Conservation (phyloP, 2,113 vertebrate species). For the Numida meleagris region DNA sequence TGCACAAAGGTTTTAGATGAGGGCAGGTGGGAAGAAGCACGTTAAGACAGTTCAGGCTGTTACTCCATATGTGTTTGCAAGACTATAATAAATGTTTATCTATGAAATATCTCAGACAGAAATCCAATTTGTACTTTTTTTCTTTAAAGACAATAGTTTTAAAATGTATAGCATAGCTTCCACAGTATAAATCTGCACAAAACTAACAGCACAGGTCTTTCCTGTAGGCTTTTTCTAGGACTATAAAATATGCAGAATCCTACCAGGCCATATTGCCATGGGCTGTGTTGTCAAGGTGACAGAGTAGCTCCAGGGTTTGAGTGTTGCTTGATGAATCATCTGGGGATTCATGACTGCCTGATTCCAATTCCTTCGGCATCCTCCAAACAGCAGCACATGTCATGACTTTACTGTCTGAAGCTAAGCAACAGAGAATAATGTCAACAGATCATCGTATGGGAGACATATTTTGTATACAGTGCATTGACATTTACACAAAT, state of each 20-base stretch:
- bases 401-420: constrained; percentile 91
- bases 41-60: neutral
- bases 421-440: constrained; percentile 79
- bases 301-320: constrained; percentile 96
- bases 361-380: constrained; percentile 96
- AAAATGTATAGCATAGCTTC: neutral
- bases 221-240: constrained; percentile 23
- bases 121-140: neutral
- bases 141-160: neutral
- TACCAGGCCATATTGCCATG: constrained; percentile 93
- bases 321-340: constrained; percentile 95
- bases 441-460: constrained; percentile 67
- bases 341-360: constrained; percentile 93
- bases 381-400: constrained; percentile 95
- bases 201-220: constrained; percentile 24
- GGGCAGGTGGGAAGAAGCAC: constrained; percentile 11
- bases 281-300: constrained; percentile 92
- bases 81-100: neutral
- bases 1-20: neutral
- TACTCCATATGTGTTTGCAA: neutral
- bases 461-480: constrained; percentile 28
- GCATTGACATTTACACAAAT: constrained; percentile 33
- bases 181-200: constrained; percentile 25
- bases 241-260: constrained; percentile 78
- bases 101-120: constrained; percentile 22